A percentile compares a stretch with the other conserved stretches of the same genome.
Conservation (phyloP, 1,140 invertebrate genomes). For the Pantala flavescens region DNA sequence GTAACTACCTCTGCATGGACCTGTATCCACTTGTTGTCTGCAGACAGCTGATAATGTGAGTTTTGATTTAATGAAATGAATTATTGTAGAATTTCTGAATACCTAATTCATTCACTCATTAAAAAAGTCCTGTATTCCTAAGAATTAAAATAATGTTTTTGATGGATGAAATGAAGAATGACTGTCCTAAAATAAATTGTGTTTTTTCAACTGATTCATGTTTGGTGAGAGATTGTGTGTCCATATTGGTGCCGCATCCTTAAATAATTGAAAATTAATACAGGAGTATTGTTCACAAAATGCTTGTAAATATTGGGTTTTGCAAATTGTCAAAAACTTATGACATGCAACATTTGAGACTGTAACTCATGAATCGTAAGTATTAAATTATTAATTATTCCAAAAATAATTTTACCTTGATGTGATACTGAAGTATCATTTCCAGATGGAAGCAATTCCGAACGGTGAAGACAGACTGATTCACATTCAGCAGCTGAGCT, state of each 20-base stretch:
- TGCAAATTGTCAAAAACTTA: too few relatives aligned
- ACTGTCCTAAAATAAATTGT: too few relatives aligned
- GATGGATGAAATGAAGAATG: not conserved
- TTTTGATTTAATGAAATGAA: not conserved
- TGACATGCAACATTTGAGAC: too few relatives aligned
- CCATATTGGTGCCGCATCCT: too few relatives aligned
- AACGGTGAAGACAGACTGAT: slow-evolving; percentile 46
- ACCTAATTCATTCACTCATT: slow-evolving; percentile 19
- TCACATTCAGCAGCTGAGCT: slow-evolving; percentile 52
- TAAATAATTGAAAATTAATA: too few relatives aligned
- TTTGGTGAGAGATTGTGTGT: too few relatives aligned
- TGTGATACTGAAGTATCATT: slow-evolving; percentile 35
- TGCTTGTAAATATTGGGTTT: too few relatives aligned
- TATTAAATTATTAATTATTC: too few relatives aligned
- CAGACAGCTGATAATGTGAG: slow-evolving; percentile 44
- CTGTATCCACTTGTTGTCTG: slow-evolving; percentile 50
- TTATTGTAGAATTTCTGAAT: not conserved
- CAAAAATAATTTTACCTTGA: slow-evolving; percentile 25
- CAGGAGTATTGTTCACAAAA: too few relatives aligned
- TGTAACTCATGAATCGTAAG: too few relatives aligned
- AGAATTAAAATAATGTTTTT: not conserved
- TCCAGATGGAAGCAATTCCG: slow-evolving; percentile 35
- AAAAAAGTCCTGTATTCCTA: not conserved
- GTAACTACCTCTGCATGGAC: slow-evolving; percentile 54
- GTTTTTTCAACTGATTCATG: too few relatives aligned